Evolutionary conservation across 2,797 vertebrate genomes (phyloP).

Genomic region (Chlorospingus semifuscus): DNA sequence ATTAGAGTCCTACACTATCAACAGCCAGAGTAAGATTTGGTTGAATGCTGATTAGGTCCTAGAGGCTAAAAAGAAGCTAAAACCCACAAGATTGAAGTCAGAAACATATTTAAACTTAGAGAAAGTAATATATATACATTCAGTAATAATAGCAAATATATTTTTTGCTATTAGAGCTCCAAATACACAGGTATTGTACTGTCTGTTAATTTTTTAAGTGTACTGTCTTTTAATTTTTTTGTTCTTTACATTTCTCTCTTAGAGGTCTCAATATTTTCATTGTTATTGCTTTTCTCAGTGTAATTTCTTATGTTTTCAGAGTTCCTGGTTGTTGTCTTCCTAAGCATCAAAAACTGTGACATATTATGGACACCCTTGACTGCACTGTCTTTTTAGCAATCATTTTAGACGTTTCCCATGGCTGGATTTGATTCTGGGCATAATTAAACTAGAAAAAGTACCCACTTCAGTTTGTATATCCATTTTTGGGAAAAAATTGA

Average conservation of each 20-base stretch:
- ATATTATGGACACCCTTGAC: background rate
- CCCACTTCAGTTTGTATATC: accelerated
- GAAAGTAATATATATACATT: background rate
- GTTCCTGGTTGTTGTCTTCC: background rate
- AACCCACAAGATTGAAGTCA: background rate
- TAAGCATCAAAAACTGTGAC: background rate
- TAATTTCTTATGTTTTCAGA: background rate
- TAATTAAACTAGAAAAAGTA: background rate
- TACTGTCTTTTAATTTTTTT: background rate
- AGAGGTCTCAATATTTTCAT: background rate
- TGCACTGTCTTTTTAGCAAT: background rate
- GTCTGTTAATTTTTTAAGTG: background rate
- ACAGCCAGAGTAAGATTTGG: background rate
- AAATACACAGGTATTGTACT: background rate
- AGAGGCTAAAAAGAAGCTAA: background rate
- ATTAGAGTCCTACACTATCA: accelerated
- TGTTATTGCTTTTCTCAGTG: background rate
- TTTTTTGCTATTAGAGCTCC: background rate
- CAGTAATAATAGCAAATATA: background rate
- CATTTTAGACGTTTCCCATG: background rate
- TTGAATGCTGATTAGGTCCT: background rate
- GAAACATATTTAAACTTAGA: background rate
- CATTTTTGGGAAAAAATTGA: background rate
- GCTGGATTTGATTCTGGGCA: background rate
- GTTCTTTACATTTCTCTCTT: background rate